Evolutionary conservation across 1,140 invertebrate species (phyloP).

Genomic region (Drosophila prosaltans): DNA sequence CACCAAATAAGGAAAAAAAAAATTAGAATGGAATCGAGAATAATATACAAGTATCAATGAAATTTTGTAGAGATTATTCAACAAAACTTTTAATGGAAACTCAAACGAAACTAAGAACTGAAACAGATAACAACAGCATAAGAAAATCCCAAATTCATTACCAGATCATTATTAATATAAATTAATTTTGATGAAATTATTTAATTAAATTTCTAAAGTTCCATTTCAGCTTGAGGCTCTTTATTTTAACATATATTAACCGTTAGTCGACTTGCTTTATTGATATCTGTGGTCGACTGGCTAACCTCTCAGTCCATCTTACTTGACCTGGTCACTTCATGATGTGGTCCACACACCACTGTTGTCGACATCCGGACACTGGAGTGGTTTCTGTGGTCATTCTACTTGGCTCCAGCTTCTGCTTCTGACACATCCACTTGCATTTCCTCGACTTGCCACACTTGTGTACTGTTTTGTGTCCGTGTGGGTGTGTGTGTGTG

Average conservation of each 20-base stretch:
- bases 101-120: too few relatives aligned
- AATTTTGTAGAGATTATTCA: too few relatives aligned
- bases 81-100: too few relatives aligned
- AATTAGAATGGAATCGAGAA: too few relatives aligned
- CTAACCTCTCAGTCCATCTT: conserved; percentile 9
- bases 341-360: background rate
- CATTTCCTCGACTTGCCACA: conserved; percentile 7
- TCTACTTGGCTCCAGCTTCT: background rate
- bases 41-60: too few relatives aligned
- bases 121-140: too few relatives aligned
- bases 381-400: conserved; percentile 20
- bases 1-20: too few relatives aligned
- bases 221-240: background rate
- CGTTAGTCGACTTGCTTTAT: background rate
- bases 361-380: background rate
- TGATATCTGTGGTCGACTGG: conserved; percentile 14
- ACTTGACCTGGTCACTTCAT: conserved; percentile 20
- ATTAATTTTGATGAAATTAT: too few relatives aligned
- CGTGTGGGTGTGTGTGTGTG: background rate
- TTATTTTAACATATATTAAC: background rate
- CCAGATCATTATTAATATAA: too few relatives aligned
- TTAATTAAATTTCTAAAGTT: too few relatives aligned
- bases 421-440: conserved; percentile 16
- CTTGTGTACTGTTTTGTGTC: background rate
- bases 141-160: too few relatives aligned